phyloP scores from a whole-genome alignment of 2,113 vertebrate species.

The cat (Felis catus) region F.catus_Fca126_mat1.0 CM031420.1:63837001-63837500 shows the following conservation, averaged over 20 bases:
- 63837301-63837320: not conserved
- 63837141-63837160: not conserved
- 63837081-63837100: not conserved
- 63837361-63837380: too few species aligned
- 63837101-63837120: not conserved
- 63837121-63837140: not conserved
- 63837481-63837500: too few species aligned
- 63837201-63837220: not conserved
- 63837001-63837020: not conserved
- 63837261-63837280: not conserved
- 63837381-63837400: too few species aligned
- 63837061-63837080: not conserved
- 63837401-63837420: too few species aligned
- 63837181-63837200: slow-evolving; percentile 39
- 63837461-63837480: too few species aligned
- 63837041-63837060: not conserved
- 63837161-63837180: slow-evolving; percentile 21
- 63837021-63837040: slow-evolving; percentile 50
- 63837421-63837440: too few species aligned
- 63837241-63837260: slow-evolving; percentile 13
- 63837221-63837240: slow-evolving; percentile 48
- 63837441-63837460: too few species aligned
- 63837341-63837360: not conserved
- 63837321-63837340: not conserved
- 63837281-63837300: not conserved